These are phyloP conservation scores for Laupala kohalensis DNA, from an alignment of 1,140 invertebrate genomes.

Conservation along the genomic window DNA sequence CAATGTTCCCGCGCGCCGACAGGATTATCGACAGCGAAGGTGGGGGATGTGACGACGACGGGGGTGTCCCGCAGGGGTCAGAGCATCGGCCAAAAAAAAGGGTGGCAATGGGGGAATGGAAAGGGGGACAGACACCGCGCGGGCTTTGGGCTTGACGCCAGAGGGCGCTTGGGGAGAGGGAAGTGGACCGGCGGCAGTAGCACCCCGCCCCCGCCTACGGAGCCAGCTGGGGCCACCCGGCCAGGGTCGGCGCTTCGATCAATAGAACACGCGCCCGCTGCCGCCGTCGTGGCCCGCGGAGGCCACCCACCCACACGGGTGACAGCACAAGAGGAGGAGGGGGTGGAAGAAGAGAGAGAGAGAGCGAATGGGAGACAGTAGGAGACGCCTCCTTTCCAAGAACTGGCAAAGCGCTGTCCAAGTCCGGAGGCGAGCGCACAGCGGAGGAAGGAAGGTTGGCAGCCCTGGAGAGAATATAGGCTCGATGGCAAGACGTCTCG, in stretches of 20 bases:
- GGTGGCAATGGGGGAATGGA: too few relatives aligned
- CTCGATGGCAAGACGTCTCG: too few relatives aligned
- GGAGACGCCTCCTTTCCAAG: too few relatives aligned
- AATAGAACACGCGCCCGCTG: neutral
- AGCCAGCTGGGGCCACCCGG: neutral
- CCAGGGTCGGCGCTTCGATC: neutral
- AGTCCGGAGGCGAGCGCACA: too few relatives aligned
- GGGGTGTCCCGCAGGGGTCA: neutral
- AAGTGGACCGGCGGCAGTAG: neutral
- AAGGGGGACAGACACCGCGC: neutral
- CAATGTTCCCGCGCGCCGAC: too few relatives aligned
- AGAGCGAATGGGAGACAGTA: too few relatives aligned
- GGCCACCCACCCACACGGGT: neutral
- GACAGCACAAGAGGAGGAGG: neutral
- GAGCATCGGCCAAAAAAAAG: neutral
- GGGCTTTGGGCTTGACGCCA: neutral
- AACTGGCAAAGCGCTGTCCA: too few relatives aligned
- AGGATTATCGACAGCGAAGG: neutral
- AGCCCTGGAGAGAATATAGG: too few relatives aligned
- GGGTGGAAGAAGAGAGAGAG: neutral
- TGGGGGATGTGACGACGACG: too few relatives aligned
- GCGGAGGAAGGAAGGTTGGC: too few relatives aligned
- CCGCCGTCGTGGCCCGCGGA: too few relatives aligned
- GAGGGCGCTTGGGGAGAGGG: neutral
- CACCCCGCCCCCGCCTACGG: too few relatives aligned